Conservation (phyloP, 2,888 invertebrate genomes). For the Caenorhabditis japonica region DNA sequence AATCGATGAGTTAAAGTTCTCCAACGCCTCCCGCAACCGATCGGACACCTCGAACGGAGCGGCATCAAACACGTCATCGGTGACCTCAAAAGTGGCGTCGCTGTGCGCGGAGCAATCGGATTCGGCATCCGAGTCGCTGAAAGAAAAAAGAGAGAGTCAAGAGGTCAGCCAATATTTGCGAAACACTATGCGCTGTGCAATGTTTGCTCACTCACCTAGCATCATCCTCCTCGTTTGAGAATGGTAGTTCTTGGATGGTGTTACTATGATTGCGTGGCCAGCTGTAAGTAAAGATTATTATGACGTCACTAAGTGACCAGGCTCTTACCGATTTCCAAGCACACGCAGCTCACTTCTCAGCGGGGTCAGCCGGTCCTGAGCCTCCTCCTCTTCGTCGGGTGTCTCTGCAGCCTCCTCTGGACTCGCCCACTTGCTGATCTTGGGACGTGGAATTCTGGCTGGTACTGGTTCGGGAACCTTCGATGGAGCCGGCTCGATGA, state of each 20-base stretch:
- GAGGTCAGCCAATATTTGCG: too few relatives aligned
- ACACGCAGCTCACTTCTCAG: constrained; percentile 61
- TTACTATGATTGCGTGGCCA: constrained; percentile 30
- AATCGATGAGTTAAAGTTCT: constrained; percentile 68
- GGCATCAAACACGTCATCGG: constrained; percentile 59
- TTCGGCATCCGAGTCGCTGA: constrained; percentile 58
- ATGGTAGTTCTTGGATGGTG: constrained; percentile 21
- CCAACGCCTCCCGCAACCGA: constrained; percentile 71
- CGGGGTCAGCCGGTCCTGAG: constrained; percentile 66
- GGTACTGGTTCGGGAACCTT: constrained; percentile 72
- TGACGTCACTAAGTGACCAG: background rate
- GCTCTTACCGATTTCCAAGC: constrained; percentile 40
- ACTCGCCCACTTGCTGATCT: constrained; percentile 68
- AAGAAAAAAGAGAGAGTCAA: too few relatives aligned
- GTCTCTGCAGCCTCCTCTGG: constrained; percentile 60
- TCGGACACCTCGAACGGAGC: constrained; percentile 72
- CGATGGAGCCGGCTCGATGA: constrained; percentile 24
- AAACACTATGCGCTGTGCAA: background rate
- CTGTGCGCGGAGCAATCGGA: constrained; percentile 58
- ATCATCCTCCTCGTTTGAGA: constrained; percentile 28
- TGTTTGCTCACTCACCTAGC: constrained; percentile 23
- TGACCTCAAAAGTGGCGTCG: constrained; percentile 79
- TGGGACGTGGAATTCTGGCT: constrained; percentile 76
- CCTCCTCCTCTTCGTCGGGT: constrained; percentile 71
- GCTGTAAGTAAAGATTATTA: constrained; percentile 15